phyloP scores from a whole-genome alignment of 2,888 invertebrate species.

The Ormyrus thymus region DNA sequence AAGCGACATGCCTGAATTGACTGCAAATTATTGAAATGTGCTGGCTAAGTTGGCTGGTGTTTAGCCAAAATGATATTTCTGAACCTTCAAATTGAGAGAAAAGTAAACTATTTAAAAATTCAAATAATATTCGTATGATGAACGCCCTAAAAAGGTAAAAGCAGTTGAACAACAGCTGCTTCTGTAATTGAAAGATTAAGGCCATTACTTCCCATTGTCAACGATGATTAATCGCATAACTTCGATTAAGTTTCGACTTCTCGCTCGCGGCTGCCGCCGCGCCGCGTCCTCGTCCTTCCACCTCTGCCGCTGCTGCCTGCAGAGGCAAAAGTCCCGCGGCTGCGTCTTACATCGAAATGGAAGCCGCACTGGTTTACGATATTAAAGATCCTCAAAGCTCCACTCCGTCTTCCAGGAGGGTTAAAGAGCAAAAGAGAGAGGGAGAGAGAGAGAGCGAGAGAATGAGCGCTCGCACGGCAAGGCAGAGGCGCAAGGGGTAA shows the following conservation, averaged over 20 bases:
- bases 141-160: too few species aligned
- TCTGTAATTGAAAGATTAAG: conserved; percentile 31
- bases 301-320: background rate
- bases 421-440: conserved; percentile 23
- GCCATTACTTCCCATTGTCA: conserved; percentile 20
- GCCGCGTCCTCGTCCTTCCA: background rate
- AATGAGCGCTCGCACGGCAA: conserved; percentile 24
- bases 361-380: conserved; percentile 43
- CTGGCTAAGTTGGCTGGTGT: too few species aligned
- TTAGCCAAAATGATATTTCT: too few species aligned
- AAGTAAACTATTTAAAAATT: too few species aligned
- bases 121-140: too few species aligned
- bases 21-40: background rate
- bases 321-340: conserved; percentile 9
- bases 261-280: background rate
- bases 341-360: conserved; percentile 33
- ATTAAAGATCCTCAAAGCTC: conserved; percentile 48
- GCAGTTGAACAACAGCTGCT: background rate
- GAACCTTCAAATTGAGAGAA: too few species aligned
- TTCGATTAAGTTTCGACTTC: conserved; percentile 46
- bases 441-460: conserved; percentile 17
- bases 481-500: conserved; percentile 63
- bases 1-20: background rate
- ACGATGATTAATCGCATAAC: conserved; percentile 42
- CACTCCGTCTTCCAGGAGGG: conserved; percentile 18